Evolutionary conservation across 2,888 invertebrate species (phyloP).

Genomic region (Parasteatoda lunata): DNA sequence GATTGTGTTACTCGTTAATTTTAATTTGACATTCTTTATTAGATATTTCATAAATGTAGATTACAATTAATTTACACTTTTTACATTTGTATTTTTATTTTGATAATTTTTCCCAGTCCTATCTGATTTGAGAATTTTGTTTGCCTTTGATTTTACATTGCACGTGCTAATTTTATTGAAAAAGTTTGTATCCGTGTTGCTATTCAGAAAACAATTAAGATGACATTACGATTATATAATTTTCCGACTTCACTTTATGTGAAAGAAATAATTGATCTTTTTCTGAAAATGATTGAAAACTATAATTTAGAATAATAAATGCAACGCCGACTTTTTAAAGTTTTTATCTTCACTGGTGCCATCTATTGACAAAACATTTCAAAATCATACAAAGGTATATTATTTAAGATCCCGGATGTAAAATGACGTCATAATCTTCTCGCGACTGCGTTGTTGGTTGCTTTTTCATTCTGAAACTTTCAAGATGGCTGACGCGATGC

Average conservation of each 20-base stretch:
- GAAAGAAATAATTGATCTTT: background rate
- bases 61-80: too few species aligned
- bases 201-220: background rate
- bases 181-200: too few species aligned
- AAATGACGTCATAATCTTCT: constrained; percentile 34
- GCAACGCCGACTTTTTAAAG: too few species aligned
- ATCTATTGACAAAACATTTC: constrained; percentile 13
- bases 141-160: too few species aligned
- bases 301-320: background rate
- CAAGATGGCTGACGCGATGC: constrained; percentile 67
- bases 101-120: too few species aligned
- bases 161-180: too few species aligned
- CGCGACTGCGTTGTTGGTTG: background rate
- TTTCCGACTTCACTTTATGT: constrained; percentile 1
- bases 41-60: too few species aligned
- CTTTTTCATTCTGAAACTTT: constrained; percentile 35
- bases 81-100: too few species aligned
- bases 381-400: constrained; percentile 3
- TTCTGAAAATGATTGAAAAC: background rate
- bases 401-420: constrained; percentile 48
- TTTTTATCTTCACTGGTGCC: constrained; percentile 11
- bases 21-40: too few species aligned
- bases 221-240: background rate
- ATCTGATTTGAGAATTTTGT: too few species aligned
- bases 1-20: too few species aligned